Percentiles rank a stretch among this genome's conserved stretches.
Evolutionary conservation across 2,888 invertebrate genomes (phyloP).

Genomic region (Teleiodes luculella): DNA sequence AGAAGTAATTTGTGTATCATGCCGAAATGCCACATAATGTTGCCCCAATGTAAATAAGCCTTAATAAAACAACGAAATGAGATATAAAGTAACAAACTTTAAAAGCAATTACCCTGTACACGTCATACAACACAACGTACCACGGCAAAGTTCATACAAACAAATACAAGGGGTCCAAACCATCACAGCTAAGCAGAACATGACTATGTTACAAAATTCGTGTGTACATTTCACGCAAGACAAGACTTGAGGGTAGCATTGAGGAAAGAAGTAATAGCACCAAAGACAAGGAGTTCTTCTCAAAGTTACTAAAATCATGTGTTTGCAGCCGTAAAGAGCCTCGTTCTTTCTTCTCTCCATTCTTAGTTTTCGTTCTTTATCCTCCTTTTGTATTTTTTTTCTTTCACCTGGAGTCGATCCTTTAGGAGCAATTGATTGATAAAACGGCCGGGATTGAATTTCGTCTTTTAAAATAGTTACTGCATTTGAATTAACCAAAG

Average conservation of each 20-base stretch:
- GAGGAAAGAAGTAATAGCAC: conserved; percentile 50
- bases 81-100: neutral
- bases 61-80: too few relatives aligned
- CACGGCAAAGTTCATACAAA: conserved; percentile 41
- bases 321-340: conserved; percentile 39
- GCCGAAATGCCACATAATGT: too few relatives aligned
- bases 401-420: conserved; percentile 30
- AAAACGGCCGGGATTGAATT: conserved; percentile 32
- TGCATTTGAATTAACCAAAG: conserved; percentile 36
- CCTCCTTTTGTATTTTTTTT: conserved; percentile 32
- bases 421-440: conserved; percentile 27
- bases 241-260: conserved; percentile 49
- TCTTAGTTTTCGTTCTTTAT: conserved; percentile 24
- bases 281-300: conserved; percentile 51
- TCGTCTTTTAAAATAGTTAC: conserved; percentile 37
- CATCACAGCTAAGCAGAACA: conserved; percentile 43
- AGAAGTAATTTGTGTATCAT: too few relatives aligned
- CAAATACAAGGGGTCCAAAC: conserved; percentile 52
- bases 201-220: conserved; percentile 33
- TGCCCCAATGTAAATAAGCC: too few relatives aligned
- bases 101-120: conserved; percentile 29
- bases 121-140: conserved; percentile 39
- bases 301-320: conserved; percentile 41
- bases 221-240: conserved; percentile 32
- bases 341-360: conserved; percentile 32